Conservation (phyloP, 2,888 invertebrate species). For the Leuctra nigra region DNA sequence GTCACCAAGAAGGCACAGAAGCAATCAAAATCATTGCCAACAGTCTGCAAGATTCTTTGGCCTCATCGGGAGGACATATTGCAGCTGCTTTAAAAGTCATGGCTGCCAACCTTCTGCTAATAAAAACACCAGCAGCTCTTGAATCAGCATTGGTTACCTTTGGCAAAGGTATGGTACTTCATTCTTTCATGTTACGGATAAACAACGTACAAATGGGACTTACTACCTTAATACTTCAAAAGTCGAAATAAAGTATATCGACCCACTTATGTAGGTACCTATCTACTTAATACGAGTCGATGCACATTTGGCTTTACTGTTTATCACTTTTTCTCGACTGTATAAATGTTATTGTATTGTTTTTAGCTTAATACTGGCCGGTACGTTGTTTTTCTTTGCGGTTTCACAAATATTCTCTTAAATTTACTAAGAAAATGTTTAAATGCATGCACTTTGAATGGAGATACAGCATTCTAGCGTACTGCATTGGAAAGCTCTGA, state of each 20-base stretch:
- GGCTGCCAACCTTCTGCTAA: background rate
- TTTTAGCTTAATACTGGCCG: background rate
- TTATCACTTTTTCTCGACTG: no score
- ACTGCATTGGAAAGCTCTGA: background rate
- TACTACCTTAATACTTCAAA: background rate
- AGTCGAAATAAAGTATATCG: background rate
- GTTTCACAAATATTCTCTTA: background rate
- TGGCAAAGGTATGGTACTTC: background rate
- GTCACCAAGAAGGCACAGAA: no score
- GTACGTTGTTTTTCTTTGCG: background rate
- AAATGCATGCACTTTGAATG: background rate
- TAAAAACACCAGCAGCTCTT: background rate
- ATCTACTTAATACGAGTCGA: no score
- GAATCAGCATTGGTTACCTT: background rate
- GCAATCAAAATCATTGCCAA: background rate
- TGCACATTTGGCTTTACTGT: no score
- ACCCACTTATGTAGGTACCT: no score
- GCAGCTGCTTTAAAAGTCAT: background rate
- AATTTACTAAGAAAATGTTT: no score
- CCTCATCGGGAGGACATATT: background rate
- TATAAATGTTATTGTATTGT: no score
- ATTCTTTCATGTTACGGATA: background rate
- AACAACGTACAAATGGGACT: no score
- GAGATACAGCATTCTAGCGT: constrained; percentile 21
- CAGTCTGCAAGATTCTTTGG: background rate